phyloP scores from a whole-genome alignment of 2,888 invertebrate genomes.

The Phortica magna region DNA sequence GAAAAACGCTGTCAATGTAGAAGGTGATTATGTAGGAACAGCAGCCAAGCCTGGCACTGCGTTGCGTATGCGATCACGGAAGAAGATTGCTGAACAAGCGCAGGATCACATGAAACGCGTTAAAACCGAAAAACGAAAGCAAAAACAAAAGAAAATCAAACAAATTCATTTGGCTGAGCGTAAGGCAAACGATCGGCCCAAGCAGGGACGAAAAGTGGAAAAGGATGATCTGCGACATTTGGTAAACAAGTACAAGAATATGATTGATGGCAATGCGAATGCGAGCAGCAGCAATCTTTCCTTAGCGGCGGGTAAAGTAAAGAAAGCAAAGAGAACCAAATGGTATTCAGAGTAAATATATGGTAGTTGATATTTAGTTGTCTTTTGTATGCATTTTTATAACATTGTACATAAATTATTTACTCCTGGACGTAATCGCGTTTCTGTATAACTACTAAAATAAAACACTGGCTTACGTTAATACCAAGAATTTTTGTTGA shows the following conservation, averaged over 20 bases:
- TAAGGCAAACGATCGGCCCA: slow-evolving; percentile 73
- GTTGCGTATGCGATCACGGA: slow-evolving; percentile 84
- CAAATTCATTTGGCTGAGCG: slow-evolving; percentile 74
- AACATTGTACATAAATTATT: no score
- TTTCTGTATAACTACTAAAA: no score
- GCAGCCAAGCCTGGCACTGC: slow-evolving; percentile 83
- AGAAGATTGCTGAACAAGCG: slow-evolving; percentile 85
- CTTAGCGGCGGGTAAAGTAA: slow-evolving; percentile 55
- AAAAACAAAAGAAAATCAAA: slow-evolving; percentile 80
- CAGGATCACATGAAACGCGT: slow-evolving; percentile 83
- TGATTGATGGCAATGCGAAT: slow-evolving; percentile 64
- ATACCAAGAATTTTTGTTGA: no score
- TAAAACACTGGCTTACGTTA: no score
- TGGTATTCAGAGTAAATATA: slow-evolving; percentile 71
- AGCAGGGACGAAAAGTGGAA: slow-evolving; percentile 72
- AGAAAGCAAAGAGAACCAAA: slow-evolving; percentile 73
- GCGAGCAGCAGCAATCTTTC: slow-evolving; percentile 32
- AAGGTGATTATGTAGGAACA: slow-evolving; percentile 82
- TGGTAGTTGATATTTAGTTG: not conserved
- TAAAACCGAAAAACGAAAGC: slow-evolving; percentile 84
- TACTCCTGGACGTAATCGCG: no score
- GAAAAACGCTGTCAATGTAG: slow-evolving; percentile 52
- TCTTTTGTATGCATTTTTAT: no score
- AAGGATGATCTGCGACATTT: slow-evolving; percentile 73
- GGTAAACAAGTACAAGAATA: slow-evolving; percentile 75